Evolutionary conservation across 2,888 invertebrate genomes (phyloP), one percentile per base, ranked within the genome.

Genomic region (Heterodera filipjevi): DNA sequence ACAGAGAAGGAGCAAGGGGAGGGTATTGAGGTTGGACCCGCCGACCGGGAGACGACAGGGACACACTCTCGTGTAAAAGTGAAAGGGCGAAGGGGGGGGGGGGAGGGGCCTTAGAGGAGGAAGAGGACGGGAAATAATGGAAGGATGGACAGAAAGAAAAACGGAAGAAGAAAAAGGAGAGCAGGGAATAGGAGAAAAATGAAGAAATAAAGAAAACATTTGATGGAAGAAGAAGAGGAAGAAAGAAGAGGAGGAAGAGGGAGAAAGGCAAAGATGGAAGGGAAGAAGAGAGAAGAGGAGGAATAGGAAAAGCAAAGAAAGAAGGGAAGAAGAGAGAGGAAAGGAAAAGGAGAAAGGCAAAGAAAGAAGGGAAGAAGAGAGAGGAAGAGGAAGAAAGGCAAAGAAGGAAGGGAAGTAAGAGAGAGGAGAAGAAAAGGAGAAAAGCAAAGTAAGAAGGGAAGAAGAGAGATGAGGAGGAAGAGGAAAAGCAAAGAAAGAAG

Each of bases 51-150:
- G 59, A 22, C n/a, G n/a, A n/a, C n/a, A n/a, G 59, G 59, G 59
- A 59, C 59, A 5, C 59, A 27, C 27, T 10, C n/a, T 59, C n/a
- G 59, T 59, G 27, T 27, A 59, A 59, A 59, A 59, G 59, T 59
- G 59, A 59, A 59, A 59, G 59, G 59, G 59, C 59, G 59, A 6
- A 27, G 59, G 59, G 59, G n/a, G 49, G 59, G 59, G n/a, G 59
- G n/a, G 59, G n/a, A 12, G n/a, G n/a, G n/a, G n/a, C 16, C 14
- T 53, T 5, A 14, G 5, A 22, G 22, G 53, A 53, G 53, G 53
- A 53, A 19, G 53, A 53, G 53, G 53, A 53, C 44, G 44, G 44
- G n/a, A n/a, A n/a, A n/a, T n/a, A n/a, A n/a, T n/a, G n/a, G n/a
- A n/a, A n/a, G n/a, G 39, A 12, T 39, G 39, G 39, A 39, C 39